Evolutionary conservation across 53 echinoderm and acorn worm species (phyloP).

Genomic region (Antedon mediterranea): DNA sequence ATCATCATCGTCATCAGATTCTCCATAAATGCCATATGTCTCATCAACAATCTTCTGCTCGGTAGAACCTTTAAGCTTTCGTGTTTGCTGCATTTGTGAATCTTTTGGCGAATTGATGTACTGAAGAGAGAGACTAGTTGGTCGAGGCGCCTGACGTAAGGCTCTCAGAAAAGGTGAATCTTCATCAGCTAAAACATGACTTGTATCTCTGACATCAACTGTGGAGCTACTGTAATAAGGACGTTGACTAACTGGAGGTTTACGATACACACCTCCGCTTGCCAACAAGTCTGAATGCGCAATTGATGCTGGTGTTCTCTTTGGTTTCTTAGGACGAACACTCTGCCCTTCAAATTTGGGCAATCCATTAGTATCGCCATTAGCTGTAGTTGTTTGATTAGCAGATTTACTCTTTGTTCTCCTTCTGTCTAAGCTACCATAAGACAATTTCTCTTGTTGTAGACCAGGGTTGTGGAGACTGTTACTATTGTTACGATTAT

Average conservation of each 20-base stretch:
- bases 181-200: background rate
- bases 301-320: too few species aligned
- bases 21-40: slow-evolving; percentile 38
- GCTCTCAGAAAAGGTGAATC: background rate
- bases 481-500: background rate
- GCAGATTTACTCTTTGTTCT: background rate
- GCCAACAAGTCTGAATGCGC: background rate
- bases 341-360: background rate
- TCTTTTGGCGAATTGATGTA: background rate
- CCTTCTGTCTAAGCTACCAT: slow-evolving; percentile 5
- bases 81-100: background rate
- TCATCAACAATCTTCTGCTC: background rate
- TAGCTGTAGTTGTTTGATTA: background rate
- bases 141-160: background rate
- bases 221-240: slow-evolving; percentile 4
- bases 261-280: background rate
- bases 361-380: background rate
- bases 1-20: slow-evolving; percentile 23
- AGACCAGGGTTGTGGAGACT: background rate
- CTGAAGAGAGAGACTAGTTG: background rate
- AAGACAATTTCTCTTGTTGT: slow-evolving; percentile 9
- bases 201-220: background rate
- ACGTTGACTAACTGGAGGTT: slow-evolving; percentile 1
- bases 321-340: background rate
- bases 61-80: background rate